Evolutionary conservation across 2,797 vertebrate genomes (phyloP), one percentile per base, ranked within the genome.

Genomic region (Pampus argenteus): DNA sequence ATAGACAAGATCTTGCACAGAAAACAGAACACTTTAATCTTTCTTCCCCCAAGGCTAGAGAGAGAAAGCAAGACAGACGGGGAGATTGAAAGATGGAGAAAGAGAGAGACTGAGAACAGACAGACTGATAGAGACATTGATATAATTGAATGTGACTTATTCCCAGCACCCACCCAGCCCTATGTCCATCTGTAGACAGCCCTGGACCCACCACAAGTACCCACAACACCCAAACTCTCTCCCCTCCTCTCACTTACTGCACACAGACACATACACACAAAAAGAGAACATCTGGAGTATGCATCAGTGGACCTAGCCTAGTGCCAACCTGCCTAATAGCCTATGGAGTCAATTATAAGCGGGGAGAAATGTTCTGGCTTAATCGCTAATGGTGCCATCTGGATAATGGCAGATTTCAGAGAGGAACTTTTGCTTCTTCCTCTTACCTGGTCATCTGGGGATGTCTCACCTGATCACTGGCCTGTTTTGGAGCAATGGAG

Each of bases 291-390:
- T 95, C 94, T 95, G 94, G 94, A 92, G 92, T 89, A 89, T 91
- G 91, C 88, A 92, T 88, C 91, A 90, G 85, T 89, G 92, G 93
- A 92, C 91, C 89, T 87, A 87, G 89, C 86, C 92, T 85, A 86
- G 92, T 94, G 95, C 94, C 94, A 95, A 94, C 92, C 93, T 95
- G 93, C 94, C 93, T 95, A 95, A 95, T 95, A 95, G 95, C 92
- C 94, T 95, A 95, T 95, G 94, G 95, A 94, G 93, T 95, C 94
- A 94, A 95, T 95, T 95, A 95, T 94, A 92, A 93, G 91, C 93
- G 92, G 89, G 91, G 90, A 94, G 92, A 95, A 94, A 94, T 93
- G 92, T 91, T 90, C 91, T 91, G 91, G 94, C 92, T 93, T 92
- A 93, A 94, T 93, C 89, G 89, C 93, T 95, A 94, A 95, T 94